phyloP scores from a whole-genome alignment of 2,113 vertebrate species.

The Fregata magnificens region DNA sequence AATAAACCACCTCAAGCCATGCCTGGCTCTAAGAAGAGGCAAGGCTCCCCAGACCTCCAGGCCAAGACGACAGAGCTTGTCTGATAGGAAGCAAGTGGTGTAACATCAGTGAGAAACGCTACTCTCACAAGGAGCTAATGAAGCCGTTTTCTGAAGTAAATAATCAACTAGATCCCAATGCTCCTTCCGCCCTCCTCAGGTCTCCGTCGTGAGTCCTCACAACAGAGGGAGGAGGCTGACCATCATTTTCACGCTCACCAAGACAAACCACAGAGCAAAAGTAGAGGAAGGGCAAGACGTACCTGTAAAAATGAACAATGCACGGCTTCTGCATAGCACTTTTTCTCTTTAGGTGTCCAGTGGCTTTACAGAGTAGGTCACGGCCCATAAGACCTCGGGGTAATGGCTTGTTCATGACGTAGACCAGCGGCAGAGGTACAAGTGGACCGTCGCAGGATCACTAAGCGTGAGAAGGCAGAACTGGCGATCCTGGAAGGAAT shows the following conservation, averaged over 20 bases:
- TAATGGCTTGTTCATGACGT: neutral
- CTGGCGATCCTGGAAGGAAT: neutral
- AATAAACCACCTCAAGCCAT: neutral
- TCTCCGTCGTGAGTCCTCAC: neutral
- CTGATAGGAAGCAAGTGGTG: neutral
- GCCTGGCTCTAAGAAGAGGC: neutral
- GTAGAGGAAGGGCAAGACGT: neutral
- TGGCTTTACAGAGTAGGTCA: neutral
- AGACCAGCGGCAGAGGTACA: neutral
- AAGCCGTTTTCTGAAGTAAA: neutral
- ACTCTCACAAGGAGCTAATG: neutral
- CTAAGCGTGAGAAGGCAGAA: neutral
- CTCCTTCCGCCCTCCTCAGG: neutral
- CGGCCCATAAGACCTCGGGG: neutral
- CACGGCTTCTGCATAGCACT: neutral
- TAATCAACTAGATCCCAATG: neutral
- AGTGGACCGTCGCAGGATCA: neutral
- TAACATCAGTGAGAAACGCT: neutral
- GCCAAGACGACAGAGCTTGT: neutral
- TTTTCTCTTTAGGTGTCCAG: neutral
- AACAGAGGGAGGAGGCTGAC: neutral
- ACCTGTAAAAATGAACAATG: rapidly evolving
- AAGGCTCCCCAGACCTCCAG: neutral
- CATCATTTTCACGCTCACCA: neutral
- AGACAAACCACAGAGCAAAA: neutral